Evolutionary conservation across 2,888 invertebrate species (phyloP), one percentile per base, ranked within the genome.

Genomic region (Rhaphigaster nebulosa): DNA sequence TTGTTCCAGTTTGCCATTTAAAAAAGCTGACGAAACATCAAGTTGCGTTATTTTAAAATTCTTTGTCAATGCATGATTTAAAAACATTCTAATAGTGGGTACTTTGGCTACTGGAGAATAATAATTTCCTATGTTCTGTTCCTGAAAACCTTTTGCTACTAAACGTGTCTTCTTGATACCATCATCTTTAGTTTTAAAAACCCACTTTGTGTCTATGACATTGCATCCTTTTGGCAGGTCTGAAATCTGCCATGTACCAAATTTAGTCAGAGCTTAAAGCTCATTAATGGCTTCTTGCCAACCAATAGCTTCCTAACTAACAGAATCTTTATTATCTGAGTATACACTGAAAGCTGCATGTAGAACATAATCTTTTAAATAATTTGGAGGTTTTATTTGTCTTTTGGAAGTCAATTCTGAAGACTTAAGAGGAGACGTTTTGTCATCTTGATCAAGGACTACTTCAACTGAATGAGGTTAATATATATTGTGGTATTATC

Each of bases 1-100:
- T 38, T 41, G 89, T 52, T 90, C 65, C 13, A 91, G 88, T 34
- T 56, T 70, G 70, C 91, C 91, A 60, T 92, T 92, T 41, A 92
- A 90, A 76, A 92, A 92, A 5, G 91, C 92, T 54, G 87, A 87
- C 56, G 91, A 91, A 45, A 91, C 76, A 76, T 92, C 92, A 13
- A 92, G 90, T 89, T 92, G 92, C 60, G 76, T 87, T 26, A 92
- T 87, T 90, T 87, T 76, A 29, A 52, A 90, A 41, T 70, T 80
- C 18, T 91, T 84, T 29, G 41, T n/a, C 5, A 91, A 45, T 23
- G 89, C 54, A n/a, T n/a, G n/a, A n/a, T n/a, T n/a, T n/a, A n/a
- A n/a, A n/a, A n/a, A n/a, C n/a, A n/a, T n/a, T n/a, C 87, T 13
- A 76, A 89, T n/a, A n/a, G n/a, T n/a, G n/a, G n/a, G n/a, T n/a